Evolutionary conservation across 2,888 invertebrate genomes (phyloP).

Genomic region (Drosophila incognita): DNA sequence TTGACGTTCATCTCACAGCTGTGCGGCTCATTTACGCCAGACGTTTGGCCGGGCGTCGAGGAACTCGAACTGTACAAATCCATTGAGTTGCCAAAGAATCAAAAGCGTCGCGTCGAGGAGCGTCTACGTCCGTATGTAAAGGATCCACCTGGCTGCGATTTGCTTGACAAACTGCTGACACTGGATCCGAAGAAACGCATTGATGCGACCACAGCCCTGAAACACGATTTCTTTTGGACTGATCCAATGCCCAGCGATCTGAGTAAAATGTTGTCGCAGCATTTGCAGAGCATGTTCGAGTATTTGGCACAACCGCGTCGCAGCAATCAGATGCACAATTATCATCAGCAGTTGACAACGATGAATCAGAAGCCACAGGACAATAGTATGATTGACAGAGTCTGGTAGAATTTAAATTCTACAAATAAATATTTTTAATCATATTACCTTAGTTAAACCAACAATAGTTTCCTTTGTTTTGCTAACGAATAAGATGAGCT

Average conservation of each 20-base stretch:
- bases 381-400: constrained; percentile 93
- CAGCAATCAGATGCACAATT: constrained; percentile 89
- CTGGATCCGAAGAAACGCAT: constrained; percentile 95
- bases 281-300: constrained; percentile 97
- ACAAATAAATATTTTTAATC: constrained; percentile 3
- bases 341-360: constrained; percentile 87
- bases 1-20: constrained; percentile 96
- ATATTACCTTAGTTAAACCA: not conserved
- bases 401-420: constrained; percentile 87
- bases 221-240: constrained; percentile 99
- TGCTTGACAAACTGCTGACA: constrained; percentile 95
- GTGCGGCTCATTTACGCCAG: constrained; percentile 96
- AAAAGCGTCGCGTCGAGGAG: constrained; percentile 94
- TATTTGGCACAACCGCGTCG: constrained; percentile 92
- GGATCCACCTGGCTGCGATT: constrained; percentile 95
- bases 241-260: constrained; percentile 98
- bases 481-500: not conserved
- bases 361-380: constrained; percentile 88
- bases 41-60: constrained; percentile 97
- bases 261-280: constrained; percentile 95
- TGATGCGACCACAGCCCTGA: constrained; percentile 96
- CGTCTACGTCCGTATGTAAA: constrained; percentile 95
- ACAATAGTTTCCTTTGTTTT: not conserved
- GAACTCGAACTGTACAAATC: constrained; percentile 94
- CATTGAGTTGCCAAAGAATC: constrained; percentile 94